These are phyloP conservation scores for Scytalopus superciliaris DNA, from an alignment of 2,113 vertebrate species.

Conservation along the genomic window DNA sequence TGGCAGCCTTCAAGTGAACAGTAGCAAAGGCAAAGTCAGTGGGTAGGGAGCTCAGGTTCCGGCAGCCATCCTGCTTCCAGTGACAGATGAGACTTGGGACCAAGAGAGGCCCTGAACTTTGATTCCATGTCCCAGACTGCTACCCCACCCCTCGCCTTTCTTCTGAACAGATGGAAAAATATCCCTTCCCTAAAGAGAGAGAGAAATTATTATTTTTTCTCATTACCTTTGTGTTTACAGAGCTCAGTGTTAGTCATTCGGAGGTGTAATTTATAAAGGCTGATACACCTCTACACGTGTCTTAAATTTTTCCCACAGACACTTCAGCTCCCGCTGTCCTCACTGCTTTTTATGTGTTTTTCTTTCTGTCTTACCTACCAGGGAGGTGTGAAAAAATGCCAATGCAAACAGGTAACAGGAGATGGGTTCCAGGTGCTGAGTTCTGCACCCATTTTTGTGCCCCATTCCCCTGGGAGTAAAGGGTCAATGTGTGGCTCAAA, in stretches of 20 bases:
- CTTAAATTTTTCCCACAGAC: constrained; percentile 15
- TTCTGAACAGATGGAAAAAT: constrained; percentile 24
- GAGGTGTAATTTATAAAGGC: neutral
- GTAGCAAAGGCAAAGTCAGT: neutral
- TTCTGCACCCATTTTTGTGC: neutral
- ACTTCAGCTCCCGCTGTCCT: neutral
- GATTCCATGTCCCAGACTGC: neutral
- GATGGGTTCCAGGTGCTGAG: neutral
- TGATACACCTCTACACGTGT: neutral
- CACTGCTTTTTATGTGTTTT: neutral
- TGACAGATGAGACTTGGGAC: constrained; percentile 49
- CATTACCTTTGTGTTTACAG: constrained; percentile 43
- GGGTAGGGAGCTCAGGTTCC: neutral
- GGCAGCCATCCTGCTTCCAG: neutral
- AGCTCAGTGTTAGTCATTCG: constrained; percentile 30
- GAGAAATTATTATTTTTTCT: constrained; percentile 37
- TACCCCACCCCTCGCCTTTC: neutral
- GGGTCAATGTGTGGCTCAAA: neutral
- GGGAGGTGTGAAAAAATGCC: neutral
- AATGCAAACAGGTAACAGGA: neutral
- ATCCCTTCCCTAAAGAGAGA: constrained; percentile 3
- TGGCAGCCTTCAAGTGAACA: neutral
- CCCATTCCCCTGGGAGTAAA: neutral
- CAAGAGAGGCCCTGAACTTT: constrained; percentile 15
- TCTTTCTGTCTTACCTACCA: neutral